Evolutionary conservation across 1,140 invertebrate genomes (phyloP), one percentile per base, ranked within the genome.

Genomic region (Musca domestica): DNA sequence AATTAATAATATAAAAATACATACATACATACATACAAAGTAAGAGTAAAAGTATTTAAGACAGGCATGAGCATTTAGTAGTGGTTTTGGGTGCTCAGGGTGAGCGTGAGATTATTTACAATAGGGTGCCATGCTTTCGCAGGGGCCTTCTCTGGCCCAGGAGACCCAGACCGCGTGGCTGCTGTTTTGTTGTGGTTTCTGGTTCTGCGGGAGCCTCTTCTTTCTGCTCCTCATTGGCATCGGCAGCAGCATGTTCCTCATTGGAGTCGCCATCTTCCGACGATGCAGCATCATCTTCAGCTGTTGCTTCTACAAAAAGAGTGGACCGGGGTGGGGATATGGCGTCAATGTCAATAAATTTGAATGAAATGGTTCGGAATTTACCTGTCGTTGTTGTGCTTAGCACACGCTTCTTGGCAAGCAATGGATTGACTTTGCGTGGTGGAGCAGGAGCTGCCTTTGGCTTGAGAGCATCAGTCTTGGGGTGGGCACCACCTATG

Each of bases 121-220:
- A 71, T 58, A 83, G 75, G 20, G 83, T 84, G 73, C 87, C 87
- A 3, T 87, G 87, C 69, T 85, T 84, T 81, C 87, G 81, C 25
- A 84, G 75, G 19, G 83, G 76, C 69, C 87, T 85, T 72, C 88
- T 83, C 34, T 87, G 85, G 0, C 86, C 86, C 6, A 89, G 70
- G 9, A 89, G 77, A 49, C 84, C 85, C 10, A 89, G 73, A 22
- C 87, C 86, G 71, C 85, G 82, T 10, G 86, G 85, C 34, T 84
- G 82, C 56, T 84, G 83, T 25, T 84, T 83, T 17, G 83, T 78
- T 66, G 77, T 79, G 17, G 78, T 75, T 72, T 85, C 83, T 6
- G 81, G 74, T 17, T 80, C 76, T 20, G 86, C 84, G 30, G 83
- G 80, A 54, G 84, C 78, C 30, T 84, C 85, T 5, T 81, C 78